These are phyloP conservation scores for Sebastes hopkinsi DNA, from an alignment of 2,797 vertebrate species.

Conservation along the genomic window DNA sequence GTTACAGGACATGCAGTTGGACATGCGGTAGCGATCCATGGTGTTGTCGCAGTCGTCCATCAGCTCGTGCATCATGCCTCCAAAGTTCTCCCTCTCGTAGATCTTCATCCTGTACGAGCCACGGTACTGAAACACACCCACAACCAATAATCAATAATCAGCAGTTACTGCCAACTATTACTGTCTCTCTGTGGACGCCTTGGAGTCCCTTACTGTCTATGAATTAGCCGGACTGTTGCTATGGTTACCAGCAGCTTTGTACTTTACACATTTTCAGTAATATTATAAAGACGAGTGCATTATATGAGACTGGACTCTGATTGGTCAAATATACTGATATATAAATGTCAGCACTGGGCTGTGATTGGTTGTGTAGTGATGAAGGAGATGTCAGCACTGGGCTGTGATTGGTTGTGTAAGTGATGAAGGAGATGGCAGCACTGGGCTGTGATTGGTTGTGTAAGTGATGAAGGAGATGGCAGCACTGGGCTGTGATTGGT, in stretches of 20 bases:
- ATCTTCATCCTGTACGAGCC: conserved; percentile 56
- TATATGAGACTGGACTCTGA: background rate
- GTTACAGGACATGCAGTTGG: conserved; percentile 54
- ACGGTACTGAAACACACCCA: conserved; percentile 24
- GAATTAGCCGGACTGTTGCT: too few relatives aligned
- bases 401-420: background rate
- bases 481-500: too few relatives aligned
- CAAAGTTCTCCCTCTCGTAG: conserved; percentile 48
- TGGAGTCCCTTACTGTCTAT: too few relatives aligned
- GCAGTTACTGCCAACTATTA: too few relatives aligned
- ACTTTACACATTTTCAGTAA: background rate
- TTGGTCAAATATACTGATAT: background rate
- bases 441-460: too few relatives aligned
- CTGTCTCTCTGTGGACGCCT: too few relatives aligned
- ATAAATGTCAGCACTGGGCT: background rate
- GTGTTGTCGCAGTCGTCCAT: background rate
- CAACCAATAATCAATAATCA: background rate
- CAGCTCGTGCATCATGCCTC: background rate
- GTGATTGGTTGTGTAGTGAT: background rate
- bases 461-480: too few relatives aligned
- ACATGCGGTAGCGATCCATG: conserved; percentile 44
- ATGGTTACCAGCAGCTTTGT: too few relatives aligned
- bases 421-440: too few relatives aligned
- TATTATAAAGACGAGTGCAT: background rate
- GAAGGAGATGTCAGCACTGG: background rate